Evolutionary conservation across 2,113 vertebrate species (phyloP).

Genomic region (Neomonachus schauinslandi): DNA sequence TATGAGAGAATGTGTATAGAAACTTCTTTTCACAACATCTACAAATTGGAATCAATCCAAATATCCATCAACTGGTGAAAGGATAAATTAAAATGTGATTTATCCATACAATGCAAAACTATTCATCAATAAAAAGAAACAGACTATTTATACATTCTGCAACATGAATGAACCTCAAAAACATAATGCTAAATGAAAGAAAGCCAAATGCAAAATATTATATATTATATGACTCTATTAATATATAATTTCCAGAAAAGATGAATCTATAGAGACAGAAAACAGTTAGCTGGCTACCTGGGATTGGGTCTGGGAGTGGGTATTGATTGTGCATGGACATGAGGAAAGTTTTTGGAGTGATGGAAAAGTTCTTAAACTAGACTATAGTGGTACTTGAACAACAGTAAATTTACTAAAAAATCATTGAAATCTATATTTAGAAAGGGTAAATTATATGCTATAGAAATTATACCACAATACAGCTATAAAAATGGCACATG

Average conservation of each 20-base stretch:
- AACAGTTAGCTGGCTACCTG: not conserved
- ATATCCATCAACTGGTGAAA: not conserved
- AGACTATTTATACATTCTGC: not conserved
- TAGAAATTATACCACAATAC: not conserved
- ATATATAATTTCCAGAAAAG: not conserved
- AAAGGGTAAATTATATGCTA: not conserved
- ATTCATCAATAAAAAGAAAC: not conserved
- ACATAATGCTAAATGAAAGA: not conserved
- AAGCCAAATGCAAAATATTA: not conserved
- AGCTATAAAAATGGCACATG: constrained; percentile 14
- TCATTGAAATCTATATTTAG: not conserved
- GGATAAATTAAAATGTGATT: not conserved
- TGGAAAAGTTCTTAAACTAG: not conserved
- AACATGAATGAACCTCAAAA: not conserved
- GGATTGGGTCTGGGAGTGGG: not conserved
- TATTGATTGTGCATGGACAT: not conserved
- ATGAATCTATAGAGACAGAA: not conserved
- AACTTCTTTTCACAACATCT: not conserved
- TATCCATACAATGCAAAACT: not conserved
- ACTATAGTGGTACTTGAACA: not conserved
- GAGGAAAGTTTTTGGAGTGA: not conserved
- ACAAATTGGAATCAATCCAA: not conserved
- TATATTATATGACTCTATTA: not conserved
- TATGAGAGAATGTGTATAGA: not conserved
- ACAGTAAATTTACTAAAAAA: not conserved